These are phyloP conservation scores for Schizothorax lantsangensis DNA, from an alignment of 2,797 vertebrate genomes.

Conservation along the genomic window DNA sequence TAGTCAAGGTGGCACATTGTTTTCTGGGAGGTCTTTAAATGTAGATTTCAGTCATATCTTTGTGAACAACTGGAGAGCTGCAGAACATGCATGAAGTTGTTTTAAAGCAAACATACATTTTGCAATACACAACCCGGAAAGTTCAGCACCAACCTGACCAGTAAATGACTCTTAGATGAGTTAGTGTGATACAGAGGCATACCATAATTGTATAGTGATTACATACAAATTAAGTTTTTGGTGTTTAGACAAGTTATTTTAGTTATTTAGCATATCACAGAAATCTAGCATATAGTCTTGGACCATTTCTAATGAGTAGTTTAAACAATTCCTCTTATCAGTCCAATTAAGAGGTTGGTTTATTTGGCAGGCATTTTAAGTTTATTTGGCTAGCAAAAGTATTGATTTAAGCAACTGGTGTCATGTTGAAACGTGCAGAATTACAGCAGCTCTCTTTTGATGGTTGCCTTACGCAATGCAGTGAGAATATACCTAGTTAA, in stretches of 20 bases:
- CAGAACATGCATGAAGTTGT: not conserved
- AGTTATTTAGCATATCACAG: not conserved
- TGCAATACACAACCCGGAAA: not conserved
- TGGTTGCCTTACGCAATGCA: not conserved
- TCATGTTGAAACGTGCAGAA: slow-evolving; percentile 38
- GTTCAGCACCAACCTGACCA: not conserved
- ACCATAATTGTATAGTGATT: not conserved
- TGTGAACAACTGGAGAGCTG: not conserved
- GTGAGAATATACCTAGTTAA: slow-evolving; percentile 15
- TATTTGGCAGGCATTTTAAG: slow-evolving; percentile 15
- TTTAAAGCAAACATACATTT: slow-evolving; percentile 10
- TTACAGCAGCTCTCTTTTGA: not conserved
- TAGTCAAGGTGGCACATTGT: not conserved
- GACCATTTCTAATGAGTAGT: slow-evolving; percentile 1
- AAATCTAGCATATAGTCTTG: not conserved
- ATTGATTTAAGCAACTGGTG: slow-evolving; percentile 9
- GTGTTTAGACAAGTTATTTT: slow-evolving; percentile 5
- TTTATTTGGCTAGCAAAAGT: not conserved
- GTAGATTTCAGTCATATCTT: not conserved
- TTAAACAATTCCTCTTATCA: not conserved
- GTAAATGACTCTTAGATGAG: not conserved
- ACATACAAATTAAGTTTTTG: not conserved
- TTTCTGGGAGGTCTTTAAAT: not conserved
- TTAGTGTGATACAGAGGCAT: not conserved
- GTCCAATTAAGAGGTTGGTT: not conserved